Base-by-base conservation (phyloP, 2,888 invertebrate species). In the Ptilodon capucinus region DNA sequence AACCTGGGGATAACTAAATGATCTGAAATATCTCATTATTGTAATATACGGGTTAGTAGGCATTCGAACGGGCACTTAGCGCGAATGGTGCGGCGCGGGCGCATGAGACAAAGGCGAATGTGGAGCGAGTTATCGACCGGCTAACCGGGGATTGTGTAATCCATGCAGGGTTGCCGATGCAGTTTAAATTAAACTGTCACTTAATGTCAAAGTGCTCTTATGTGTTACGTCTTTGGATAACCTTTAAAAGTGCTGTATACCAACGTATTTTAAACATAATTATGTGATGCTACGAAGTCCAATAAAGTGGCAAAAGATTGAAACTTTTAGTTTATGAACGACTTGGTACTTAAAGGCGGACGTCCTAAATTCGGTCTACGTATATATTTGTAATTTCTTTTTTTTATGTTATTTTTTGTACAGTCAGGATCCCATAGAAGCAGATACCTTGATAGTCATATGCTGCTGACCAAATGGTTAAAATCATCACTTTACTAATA, bases 101-200 rank as follows among this genome's bases (percentile, higher is more conserved):
- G 16, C 53, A 59, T 58, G 62, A 85, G 75, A 86, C 87, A 87
- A 88, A 82, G 78, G 76, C 78, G 75, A 86, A 89, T 88, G 84
- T 89, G 74, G 86, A 87, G 81, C 86, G 80, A 84, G 80, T 81
- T 83, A 79, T 80, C 78, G 76, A 78, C 69, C 77, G 71, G 75
- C 76, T 79, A 79, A 78, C 75, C 60, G 69, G 68, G 51, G 69
- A 74, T 90, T 88, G 77, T 83, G 86, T 79, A 87, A 89, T 17
- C 64, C 63, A 68, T 68, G 60, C 60, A 86, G 85, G 87, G 86
- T 59, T 85, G 73, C 28, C 64, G 30, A 49, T 36, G 42, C 34
- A 39, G 44, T 38, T 46, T 49, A 32, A 54, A 40, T 49, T 44
- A 40, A 46, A 44, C 30, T 40, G 47, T 44, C 54, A 44, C 42